Conservation (phyloP, 2,888 invertebrate genomes). For the Alcis repandata region DNA sequence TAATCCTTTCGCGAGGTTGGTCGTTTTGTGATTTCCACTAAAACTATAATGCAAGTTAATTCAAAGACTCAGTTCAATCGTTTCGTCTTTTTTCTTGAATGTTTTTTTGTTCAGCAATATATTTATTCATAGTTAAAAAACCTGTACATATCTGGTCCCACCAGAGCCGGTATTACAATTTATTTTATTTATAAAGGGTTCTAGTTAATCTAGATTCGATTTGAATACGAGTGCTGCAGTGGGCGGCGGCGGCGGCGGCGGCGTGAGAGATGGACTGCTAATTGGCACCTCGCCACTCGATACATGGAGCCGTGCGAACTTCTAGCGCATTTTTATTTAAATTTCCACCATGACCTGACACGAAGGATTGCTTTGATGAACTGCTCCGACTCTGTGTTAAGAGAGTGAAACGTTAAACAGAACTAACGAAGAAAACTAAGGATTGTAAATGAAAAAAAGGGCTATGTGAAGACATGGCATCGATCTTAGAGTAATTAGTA, state of each 20-base stretch:
- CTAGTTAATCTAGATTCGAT: slow-evolving; percentile 24
- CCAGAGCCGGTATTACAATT: slow-evolving; percentile 2
- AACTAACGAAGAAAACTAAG: too few species aligned
- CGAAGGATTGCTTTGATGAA: slow-evolving; percentile 3
- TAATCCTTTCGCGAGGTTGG: too few species aligned
- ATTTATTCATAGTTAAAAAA: slow-evolving; percentile 1
- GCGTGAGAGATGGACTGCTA: slow-evolving; percentile 57
- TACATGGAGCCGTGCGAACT: slow-evolving; percentile 50
- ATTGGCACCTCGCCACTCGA: slow-evolving; percentile 52
- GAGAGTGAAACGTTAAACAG: too few species aligned
- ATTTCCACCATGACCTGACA: slow-evolving; percentile 33
- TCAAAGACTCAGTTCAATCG: neutral
- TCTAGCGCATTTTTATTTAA: slow-evolving; percentile 61
- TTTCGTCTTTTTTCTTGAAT: neutral
- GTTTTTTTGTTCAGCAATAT: neutral
- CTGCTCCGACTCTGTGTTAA: slow-evolving; percentile 9
- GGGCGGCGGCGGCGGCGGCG: too few species aligned
- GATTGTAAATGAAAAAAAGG: too few species aligned
- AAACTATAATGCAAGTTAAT: too few species aligned
- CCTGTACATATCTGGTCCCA: neutral
- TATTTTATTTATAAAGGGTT: slow-evolving; percentile 23
- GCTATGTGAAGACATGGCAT: too few species aligned
- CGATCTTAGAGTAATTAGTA: too few species aligned
- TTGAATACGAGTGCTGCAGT: slow-evolving; percentile 38
- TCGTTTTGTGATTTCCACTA: too few species aligned